A percentile compares a stretch with the other conserved stretches of the same genome.
Evolutionary conservation across 2,113 vertebrate species (phyloP).

Genomic region (Lophius piscatorius): DNA sequence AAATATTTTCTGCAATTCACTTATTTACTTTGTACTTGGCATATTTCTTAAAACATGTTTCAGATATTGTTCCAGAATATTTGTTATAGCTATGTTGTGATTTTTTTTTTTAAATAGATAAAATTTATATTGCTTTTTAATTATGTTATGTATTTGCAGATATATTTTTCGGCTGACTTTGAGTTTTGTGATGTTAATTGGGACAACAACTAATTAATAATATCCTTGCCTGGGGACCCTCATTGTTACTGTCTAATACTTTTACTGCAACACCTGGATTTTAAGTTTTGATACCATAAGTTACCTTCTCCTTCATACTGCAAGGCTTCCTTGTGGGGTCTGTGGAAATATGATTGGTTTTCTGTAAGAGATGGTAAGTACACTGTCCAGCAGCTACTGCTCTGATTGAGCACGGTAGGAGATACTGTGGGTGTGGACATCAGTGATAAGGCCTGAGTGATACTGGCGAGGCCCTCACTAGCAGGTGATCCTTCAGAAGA

Average conservation of each 20-base stretch:
- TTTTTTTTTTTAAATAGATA: neutral
- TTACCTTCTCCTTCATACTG: slow-evolving; percentile 50
- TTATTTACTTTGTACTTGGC: too few species aligned
- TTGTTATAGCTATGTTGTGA: too few species aligned
- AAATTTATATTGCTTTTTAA: neutral
- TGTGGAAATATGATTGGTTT: slow-evolving; percentile 68
- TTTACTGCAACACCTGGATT: slow-evolving; percentile 25
- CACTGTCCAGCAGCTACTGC: slow-evolving; percentile 51
- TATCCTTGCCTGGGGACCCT: slow-evolving; percentile 14
- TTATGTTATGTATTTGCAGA: neutral
- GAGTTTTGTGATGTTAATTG: slow-evolving; percentile 26
- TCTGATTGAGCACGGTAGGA: slow-evolving; percentile 66
- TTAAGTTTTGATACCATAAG: slow-evolving; percentile 44
- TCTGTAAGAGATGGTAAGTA: slow-evolving; percentile 50
- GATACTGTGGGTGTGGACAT: slow-evolving; percentile 43
- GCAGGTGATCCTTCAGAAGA: slow-evolving; percentile 27
- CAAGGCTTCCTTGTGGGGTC: slow-evolving; percentile 23
- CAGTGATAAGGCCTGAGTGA: slow-evolving; percentile 41
- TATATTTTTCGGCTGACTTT: slow-evolving; percentile 11
- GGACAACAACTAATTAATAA: neutral
- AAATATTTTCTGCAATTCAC: too few species aligned
- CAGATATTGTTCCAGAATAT: too few species aligned
- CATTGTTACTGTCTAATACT: slow-evolving; percentile 8
- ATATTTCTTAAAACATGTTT: slow-evolving; percentile 30
- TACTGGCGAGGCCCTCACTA: slow-evolving; percentile 29